Percentiles rank a stretch among this genome's conserved stretches.
Evolutionary conservation across 2,888 invertebrate genomes (phyloP).

Genomic region (Caradrina clavipalpis): DNA sequence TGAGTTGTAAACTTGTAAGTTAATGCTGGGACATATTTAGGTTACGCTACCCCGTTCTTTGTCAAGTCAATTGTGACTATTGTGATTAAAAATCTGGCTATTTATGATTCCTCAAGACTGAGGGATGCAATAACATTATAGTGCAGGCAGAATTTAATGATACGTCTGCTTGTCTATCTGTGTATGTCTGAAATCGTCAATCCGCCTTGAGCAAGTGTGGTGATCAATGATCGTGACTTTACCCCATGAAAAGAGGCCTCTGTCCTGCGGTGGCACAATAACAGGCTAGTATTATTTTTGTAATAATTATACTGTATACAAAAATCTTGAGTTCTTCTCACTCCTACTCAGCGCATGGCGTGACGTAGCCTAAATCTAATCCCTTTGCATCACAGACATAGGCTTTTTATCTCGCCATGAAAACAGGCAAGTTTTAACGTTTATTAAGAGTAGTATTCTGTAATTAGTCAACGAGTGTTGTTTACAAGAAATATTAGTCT

Average conservation of each 20-base stretch:
- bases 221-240: too few relatives aligned
- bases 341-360: background rate
- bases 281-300: too few relatives aligned
- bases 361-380: slow-evolving; percentile 43
- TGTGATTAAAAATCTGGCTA: too few relatives aligned
- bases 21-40: slow-evolving; percentile 57
- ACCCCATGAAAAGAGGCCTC: too few relatives aligned
- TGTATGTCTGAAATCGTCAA: too few relatives aligned
- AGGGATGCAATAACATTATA: too few relatives aligned
- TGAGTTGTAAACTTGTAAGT: slow-evolving; percentile 79
- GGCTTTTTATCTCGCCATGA: slow-evolving; percentile 81
- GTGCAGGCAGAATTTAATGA: too few relatives aligned
- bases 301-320: too few relatives aligned
- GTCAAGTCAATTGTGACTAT: background rate
- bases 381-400: slow-evolving; percentile 56
- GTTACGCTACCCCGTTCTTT: slow-evolving; percentile 24
- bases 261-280: too few relatives aligned
- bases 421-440: slow-evolving; percentile 80
- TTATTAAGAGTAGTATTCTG: slow-evolving; percentile 71
- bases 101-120: too few relatives aligned
- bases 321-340: background rate
- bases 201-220: too few relatives aligned
- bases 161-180: too few relatives aligned
- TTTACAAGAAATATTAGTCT: slow-evolving; percentile 56
- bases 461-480: slow-evolving; percentile 61